Conservation (phyloP, 2,113 vertebrate species). For the Sterna hirundo region DNA sequence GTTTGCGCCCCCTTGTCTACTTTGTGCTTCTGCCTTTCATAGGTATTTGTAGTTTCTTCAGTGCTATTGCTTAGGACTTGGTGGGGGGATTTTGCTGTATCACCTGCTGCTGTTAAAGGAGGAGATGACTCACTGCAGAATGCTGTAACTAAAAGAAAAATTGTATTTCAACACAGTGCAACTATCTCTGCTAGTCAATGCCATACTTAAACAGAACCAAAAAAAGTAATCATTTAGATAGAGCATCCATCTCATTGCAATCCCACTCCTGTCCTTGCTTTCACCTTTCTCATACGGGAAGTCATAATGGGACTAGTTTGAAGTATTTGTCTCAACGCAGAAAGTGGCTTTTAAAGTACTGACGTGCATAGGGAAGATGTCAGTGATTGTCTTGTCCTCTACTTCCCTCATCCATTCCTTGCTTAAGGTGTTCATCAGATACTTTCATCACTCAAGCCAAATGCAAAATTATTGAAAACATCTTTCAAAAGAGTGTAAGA, state of each 20-base stretch:
- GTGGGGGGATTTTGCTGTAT: conserved; percentile 31
- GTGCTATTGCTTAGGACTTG: neutral
- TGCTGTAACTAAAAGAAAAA: conserved; percentile 56
- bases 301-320: neutral
- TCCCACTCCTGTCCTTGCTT: neutral
- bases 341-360: neutral
- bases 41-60: conserved; percentile 52
- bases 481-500: neutral
- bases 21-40: conserved; percentile 59
- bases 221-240: neutral
- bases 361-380: neutral
- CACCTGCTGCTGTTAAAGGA: conserved; percentile 1
- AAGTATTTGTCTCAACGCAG: neutral
- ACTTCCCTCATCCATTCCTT: neutral
- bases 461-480: neutral
- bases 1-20: conserved; percentile 41
- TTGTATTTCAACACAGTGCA: neutral
- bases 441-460: neutral
- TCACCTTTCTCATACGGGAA: neutral
- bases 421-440: neutral
- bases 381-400: neutral
- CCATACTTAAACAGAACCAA: neutral
- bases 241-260: neutral
- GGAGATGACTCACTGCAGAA: conserved; percentile 61
- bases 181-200: neutral